Evolutionary conservation across 2,797 vertebrate genomes (phyloP).

Genomic region (Sebastiscus tertius): DNA sequence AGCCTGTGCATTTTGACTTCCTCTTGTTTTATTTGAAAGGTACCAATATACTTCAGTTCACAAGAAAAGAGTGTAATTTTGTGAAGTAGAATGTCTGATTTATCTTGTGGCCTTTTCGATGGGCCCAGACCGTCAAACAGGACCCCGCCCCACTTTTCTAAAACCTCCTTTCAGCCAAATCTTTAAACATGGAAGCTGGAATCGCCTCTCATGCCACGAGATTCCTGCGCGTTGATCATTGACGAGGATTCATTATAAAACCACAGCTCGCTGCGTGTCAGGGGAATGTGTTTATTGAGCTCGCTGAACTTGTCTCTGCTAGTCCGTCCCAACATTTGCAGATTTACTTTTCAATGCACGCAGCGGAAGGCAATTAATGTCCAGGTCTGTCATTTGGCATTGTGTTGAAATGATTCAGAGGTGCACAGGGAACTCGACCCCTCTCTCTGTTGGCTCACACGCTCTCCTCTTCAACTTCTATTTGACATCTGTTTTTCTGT

Average conservation of each 20-base stretch:
- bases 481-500: slow-evolving; percentile 73
- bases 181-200: slow-evolving; percentile 18
- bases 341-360: slow-evolving; percentile 30
- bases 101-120: not conserved
- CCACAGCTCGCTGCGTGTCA: slow-evolving; percentile 21
- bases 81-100: not conserved
- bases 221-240: slow-evolving; percentile 65
- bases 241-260: slow-evolving; percentile 58
- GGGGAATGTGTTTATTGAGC: slow-evolving; percentile 64
- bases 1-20: not conserved
- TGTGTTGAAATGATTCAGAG: slow-evolving; percentile 42
- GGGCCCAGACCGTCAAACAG: not conserved
- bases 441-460: slow-evolving; percentile 36
- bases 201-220: slow-evolving; percentile 26
- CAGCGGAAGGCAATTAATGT: slow-evolving; percentile 47
- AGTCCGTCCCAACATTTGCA: slow-evolving; percentile 47
- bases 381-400: slow-evolving; percentile 59
- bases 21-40: not conserved
- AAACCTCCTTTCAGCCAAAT: not conserved
- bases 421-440: slow-evolving; percentile 11
- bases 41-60: not conserved
- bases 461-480: slow-evolving; percentile 48
- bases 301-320: slow-evolving; percentile 61
- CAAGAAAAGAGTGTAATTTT: not conserved
- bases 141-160: not conserved